Conservation (phyloP, 2,797 vertebrate species). For the Astyanax mexicanus region DNA sequence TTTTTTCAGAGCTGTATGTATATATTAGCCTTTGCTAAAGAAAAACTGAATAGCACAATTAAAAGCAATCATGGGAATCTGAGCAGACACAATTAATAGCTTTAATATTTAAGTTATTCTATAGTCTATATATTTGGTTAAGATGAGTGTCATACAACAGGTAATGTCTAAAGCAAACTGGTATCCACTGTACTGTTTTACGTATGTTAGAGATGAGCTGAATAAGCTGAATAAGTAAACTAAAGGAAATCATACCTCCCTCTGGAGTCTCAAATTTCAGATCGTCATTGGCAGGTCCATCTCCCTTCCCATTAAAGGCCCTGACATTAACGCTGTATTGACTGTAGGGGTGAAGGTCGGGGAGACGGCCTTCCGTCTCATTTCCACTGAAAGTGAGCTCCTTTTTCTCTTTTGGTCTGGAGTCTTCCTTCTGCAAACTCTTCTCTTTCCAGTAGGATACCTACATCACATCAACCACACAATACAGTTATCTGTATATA, state of each 20-base stretch:
- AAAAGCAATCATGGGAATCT: too few species aligned
- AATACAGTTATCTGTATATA: background rate
- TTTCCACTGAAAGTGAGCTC: conserved; percentile 86
- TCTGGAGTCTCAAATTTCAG: conserved; percentile 88
- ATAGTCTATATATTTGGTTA: too few species aligned
- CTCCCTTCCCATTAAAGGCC: conserved; percentile 91
- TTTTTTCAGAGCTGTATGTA: too few species aligned
- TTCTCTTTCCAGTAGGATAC: conserved; percentile 88
- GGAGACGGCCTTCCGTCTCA: conserved; percentile 86
- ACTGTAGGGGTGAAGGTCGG: conserved; percentile 88
- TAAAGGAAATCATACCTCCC: conserved; percentile 89
- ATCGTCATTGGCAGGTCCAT: conserved; percentile 86
- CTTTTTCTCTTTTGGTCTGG: conserved; percentile 78
- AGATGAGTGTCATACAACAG: too few species aligned
- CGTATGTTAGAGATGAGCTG: too few species aligned
- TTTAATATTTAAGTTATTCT: too few species aligned
- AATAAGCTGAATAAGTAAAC: too few species aligned
- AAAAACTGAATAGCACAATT: too few species aligned
- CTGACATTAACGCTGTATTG: conserved; percentile 86
- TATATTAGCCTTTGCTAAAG: too few species aligned
- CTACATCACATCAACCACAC: conserved; percentile 67
- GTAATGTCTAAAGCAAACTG: too few species aligned
- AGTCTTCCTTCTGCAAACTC: conserved; percentile 77
- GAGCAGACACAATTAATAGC: too few species aligned
- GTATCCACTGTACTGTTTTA: too few species aligned